phyloP scores from a whole-genome alignment of 2,113 vertebrate species.

The Nycticryphes semicollaris region DNA sequence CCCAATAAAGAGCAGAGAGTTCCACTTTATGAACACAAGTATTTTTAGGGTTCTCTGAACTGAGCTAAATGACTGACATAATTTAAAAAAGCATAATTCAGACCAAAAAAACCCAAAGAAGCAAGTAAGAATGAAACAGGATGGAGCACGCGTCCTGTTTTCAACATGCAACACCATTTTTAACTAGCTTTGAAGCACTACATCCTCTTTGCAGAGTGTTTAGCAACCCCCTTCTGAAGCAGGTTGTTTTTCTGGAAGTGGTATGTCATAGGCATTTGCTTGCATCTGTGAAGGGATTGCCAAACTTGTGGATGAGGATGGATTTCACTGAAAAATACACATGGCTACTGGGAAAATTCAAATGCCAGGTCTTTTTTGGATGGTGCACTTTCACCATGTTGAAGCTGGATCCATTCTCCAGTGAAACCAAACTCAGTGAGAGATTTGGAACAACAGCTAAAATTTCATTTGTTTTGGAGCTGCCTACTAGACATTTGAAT shows the following conservation, averaged over 20 bases:
- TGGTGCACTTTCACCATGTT: not conserved
- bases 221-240: not conserved
- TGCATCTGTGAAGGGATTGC: not conserved
- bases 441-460: not conserved
- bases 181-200: not conserved
- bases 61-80: not conserved
- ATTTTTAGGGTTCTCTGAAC: conserved; percentile 16
- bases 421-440: not conserved
- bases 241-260: not conserved
- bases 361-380: not conserved
- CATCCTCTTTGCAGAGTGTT: not conserved
- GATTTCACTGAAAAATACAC: not conserved
- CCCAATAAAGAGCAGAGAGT: not conserved
- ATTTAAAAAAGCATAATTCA: not conserved
- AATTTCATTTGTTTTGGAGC: not conserved
- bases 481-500: not conserved
- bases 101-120: not conserved
- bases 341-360: not conserved
- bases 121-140: conserved; percentile 49
- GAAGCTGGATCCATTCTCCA: not conserved
- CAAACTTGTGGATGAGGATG: not conserved
- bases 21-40: not conserved
- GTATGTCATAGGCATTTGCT: not conserved
- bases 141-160: conserved; percentile 56
- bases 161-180: not conserved